These are phyloP conservation scores for Litocranius walleri DNA, from an alignment of 2,113 vertebrate species.

Conservation along the genomic window DNA sequence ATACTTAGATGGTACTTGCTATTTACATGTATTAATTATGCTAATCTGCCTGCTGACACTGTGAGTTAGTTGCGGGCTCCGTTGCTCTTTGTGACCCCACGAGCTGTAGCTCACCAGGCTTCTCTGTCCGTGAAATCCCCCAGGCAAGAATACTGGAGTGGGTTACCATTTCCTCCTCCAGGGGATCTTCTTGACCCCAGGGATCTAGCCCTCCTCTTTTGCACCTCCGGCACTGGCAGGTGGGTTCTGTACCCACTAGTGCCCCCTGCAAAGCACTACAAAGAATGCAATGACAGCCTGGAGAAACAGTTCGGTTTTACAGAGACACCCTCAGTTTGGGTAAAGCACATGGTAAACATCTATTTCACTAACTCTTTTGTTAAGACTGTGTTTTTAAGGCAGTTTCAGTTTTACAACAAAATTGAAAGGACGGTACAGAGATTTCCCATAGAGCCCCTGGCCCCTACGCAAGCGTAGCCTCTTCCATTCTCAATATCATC, in stretches of 20 bases:
- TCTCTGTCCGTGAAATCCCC: background rate
- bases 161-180: background rate
- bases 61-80: background rate
- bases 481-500: background rate
- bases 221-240: background rate
- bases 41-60: background rate
- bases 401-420: background rate
- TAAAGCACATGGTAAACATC: background rate
- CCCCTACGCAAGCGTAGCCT: background rate
- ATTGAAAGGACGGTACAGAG: background rate
- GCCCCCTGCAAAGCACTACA: background rate
- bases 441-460: background rate
- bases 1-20: background rate
- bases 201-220: background rate
- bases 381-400: background rate
- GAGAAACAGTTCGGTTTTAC: background rate
- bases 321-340: background rate
- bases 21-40: background rate
- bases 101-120: background rate
- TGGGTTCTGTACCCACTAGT: background rate
- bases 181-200: background rate
- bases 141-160: background rate
- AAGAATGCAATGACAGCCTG: fast-evolving
- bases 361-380: background rate
- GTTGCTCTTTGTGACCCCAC: background rate